Evolutionary conservation across 2,113 vertebrate species (phyloP).

Genomic region (Loxodonta africana): DNA sequence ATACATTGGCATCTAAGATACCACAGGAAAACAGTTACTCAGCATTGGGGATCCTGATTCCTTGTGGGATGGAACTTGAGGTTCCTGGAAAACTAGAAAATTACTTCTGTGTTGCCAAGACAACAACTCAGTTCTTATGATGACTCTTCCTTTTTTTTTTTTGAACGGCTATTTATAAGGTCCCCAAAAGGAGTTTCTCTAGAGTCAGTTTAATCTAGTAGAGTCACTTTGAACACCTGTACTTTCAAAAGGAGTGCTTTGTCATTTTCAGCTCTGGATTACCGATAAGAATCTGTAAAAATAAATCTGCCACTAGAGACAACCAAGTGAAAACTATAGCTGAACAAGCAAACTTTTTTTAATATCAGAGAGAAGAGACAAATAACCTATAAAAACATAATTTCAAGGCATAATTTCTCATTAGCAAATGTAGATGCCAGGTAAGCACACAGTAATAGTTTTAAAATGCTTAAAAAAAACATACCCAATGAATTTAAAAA

Average conservation of each 20-base stretch:
- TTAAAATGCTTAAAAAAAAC: background rate
- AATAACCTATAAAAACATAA: background rate
- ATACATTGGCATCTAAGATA: background rate
- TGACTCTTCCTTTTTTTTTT: background rate
- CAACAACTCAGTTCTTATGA: background rate
- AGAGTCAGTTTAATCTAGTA: background rate
- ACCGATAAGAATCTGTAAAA: background rate
- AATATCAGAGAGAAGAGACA: background rate
- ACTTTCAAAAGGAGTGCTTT: background rate
- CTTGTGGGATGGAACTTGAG: fast-evolving
- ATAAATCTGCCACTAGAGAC: background rate
- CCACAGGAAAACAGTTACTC: background rate
- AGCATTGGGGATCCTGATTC: background rate
- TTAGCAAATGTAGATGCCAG: background rate
- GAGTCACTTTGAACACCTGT: background rate
- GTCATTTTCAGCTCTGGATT: background rate
- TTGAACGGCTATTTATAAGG: background rate
- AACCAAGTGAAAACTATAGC: background rate
- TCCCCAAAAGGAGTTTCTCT: background rate
- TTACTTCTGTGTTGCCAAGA: background rate
- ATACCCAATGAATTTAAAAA: background rate
- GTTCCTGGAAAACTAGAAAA: background rate
- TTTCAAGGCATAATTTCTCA: background rate
- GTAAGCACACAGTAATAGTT: background rate
- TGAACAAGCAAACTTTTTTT: background rate